A percentile compares a stretch with the other conserved stretches of the same genome.
Evolutionary conservation across 2,113 vertebrate species (phyloP).

Genomic region (Myiopsitta monachus): DNA sequence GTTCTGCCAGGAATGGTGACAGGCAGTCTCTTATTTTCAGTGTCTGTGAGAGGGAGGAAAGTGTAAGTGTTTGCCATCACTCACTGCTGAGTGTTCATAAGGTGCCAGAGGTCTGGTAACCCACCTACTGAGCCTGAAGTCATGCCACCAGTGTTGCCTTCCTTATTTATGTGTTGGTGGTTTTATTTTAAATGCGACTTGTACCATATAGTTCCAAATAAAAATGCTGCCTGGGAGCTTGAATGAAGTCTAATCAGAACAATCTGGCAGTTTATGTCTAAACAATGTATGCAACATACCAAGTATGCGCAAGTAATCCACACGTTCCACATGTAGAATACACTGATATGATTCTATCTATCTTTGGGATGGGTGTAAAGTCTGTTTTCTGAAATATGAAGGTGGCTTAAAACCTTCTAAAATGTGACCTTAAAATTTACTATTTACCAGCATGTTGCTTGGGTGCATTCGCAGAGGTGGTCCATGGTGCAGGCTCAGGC

Average conservation of each 20-base stretch:
- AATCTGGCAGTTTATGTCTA: not conserved
- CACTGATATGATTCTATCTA: not conserved
- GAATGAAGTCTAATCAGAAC: not conserved
- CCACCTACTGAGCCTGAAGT: not conserved
- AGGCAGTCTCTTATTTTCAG: not conserved
- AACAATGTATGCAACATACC: not conserved
- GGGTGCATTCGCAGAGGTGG: not conserved
- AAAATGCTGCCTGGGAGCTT: not conserved
- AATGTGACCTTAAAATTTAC: not conserved
- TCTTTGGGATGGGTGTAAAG: not conserved
- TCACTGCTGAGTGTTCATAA: not conserved
- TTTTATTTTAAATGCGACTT: not conserved
- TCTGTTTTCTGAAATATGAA: not conserved
- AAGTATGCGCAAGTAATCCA: not conserved
- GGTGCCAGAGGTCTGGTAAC: not conserved
- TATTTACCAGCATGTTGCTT: rapidly evolving
- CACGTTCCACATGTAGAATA: not conserved
- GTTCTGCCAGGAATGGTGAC: not conserved
- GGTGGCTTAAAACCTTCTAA: not conserved
- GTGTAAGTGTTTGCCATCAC: not conserved
- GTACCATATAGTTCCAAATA: not conserved
- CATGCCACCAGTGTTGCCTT: not conserved
- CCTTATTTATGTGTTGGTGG: not conserved
- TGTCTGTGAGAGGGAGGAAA: not conserved
- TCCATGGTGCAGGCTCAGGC: not conserved